phyloP scores from a whole-genome alignment of 2,797 vertebrate genomes.

The Ambastaia sidthimunki region DNA sequence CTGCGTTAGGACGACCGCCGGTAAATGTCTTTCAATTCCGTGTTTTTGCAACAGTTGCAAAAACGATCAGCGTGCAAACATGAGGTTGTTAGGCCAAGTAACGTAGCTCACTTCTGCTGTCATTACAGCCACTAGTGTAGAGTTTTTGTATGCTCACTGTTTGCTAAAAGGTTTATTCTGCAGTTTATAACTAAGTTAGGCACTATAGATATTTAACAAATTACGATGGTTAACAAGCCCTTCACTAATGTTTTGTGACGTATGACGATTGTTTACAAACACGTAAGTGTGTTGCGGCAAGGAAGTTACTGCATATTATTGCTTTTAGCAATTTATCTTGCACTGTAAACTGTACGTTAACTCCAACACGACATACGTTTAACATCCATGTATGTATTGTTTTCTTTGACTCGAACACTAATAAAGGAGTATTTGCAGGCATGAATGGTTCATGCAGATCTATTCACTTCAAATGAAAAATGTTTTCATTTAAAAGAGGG shows the following conservation, averaged over 20 bases:
- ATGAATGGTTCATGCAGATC: background rate
- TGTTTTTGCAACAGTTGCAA: background rate
- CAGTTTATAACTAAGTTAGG: background rate
- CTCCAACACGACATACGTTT: background rate
- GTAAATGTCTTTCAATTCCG: constrained; percentile 64
- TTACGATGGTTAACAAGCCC: background rate
- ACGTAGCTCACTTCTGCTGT: constrained; percentile 36
- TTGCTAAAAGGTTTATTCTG: background rate
- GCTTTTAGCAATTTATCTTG: background rate
- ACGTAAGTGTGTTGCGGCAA: background rate
- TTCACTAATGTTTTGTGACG: background rate
- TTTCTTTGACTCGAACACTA: background rate
- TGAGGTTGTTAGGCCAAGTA: constrained; percentile 30
- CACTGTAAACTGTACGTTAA: background rate
- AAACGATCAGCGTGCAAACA: background rate
- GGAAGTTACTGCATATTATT: background rate
- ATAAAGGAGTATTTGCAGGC: background rate
- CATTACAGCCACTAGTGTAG: constrained; percentile 29
- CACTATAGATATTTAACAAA: background rate
- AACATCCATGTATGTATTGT: too few species aligned
- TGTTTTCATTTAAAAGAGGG: background rate
- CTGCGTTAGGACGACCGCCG: constrained; percentile 76
- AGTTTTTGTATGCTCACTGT: background rate
- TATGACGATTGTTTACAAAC: background rate
- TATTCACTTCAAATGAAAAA: background rate